Percentiles rank a stretch among this genome's conserved stretches.
These are phyloP conservation scores for Porites evermanni DNA, from an alignment of 92 coral and sea anemone genomes.

Conservation along the genomic window DNA sequence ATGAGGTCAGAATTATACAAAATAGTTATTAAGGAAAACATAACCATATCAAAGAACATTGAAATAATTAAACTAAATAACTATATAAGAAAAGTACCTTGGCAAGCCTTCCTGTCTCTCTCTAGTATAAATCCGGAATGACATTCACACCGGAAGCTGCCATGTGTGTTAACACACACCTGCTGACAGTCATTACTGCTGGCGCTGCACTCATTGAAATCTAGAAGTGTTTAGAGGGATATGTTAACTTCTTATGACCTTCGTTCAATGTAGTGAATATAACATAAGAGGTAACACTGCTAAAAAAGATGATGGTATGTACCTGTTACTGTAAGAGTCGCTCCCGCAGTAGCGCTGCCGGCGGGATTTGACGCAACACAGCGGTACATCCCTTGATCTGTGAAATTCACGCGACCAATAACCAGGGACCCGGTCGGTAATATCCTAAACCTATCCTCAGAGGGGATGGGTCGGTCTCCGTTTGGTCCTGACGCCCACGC, in stretches of 20 bases:
- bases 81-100: conserved; percentile 42
- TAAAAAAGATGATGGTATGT: neutral
- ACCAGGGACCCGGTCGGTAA: conserved; percentile 83
- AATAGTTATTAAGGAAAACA: too few species aligned
- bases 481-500: conserved; percentile 97
- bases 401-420: conserved; percentile 72
- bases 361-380: conserved; percentile 95
- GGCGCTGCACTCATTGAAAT: conserved; percentile 73
- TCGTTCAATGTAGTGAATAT: neutral
- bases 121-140: conserved; percentile 58
- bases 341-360: conserved; percentile 78
- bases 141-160: conserved; percentile 76
- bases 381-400: conserved; percentile 86
- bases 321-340: conserved; percentile 76
- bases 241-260: neutral
- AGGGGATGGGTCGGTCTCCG: conserved; percentile 92
- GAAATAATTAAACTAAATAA: neutral
- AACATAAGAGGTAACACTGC: neutral
- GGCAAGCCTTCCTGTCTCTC: conserved; percentile 61
- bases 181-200: conserved; percentile 64
- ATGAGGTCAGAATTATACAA: too few species aligned
- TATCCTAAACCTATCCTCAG: conserved; percentile 81
- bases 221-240: conserved; percentile 11
- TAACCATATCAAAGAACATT: neutral
- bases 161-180: conserved; percentile 75